Evolutionary conservation across 2,888 invertebrate genomes (phyloP).

Genomic region (Drosophila eohydei): DNA sequence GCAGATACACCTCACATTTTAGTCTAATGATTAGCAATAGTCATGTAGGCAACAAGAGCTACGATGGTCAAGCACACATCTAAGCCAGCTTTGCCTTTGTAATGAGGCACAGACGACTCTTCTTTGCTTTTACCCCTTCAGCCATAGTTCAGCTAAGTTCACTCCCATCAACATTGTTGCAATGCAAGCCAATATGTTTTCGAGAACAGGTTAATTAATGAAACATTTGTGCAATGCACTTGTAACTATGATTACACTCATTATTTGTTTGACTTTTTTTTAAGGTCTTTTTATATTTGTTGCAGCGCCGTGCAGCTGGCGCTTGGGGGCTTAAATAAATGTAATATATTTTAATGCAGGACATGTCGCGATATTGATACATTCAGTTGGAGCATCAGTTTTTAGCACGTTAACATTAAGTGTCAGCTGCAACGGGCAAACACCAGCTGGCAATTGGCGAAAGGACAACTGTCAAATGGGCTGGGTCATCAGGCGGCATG

Average conservation of each 20-base stretch:
- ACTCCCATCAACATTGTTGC: background rate
- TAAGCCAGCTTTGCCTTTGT: no score
- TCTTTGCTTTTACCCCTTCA: no score
- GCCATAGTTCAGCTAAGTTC: no score
- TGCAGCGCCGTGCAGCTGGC: constrained; percentile 44
- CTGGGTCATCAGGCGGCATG: constrained; percentile 19
- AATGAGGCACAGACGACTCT: no score
- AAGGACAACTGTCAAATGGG: background rate
- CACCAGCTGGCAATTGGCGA: constrained; percentile 23
- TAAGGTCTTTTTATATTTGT: background rate
- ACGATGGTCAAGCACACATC: no score
- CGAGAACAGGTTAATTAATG: constrained; percentile 36
- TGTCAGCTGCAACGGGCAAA: constrained; percentile 59
- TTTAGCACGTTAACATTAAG: constrained; percentile 45
- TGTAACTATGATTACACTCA: constrained; percentile 41
- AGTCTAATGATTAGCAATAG: no score
- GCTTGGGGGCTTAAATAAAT: constrained; percentile 50
- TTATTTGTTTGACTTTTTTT: constrained; percentile 43
- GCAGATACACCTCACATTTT: no score
- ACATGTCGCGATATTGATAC: constrained; percentile 72
- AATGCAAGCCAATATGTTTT: background rate
- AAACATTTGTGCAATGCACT: constrained; percentile 24
- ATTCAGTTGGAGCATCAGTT: constrained; percentile 65
- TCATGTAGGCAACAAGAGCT: no score
- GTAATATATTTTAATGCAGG: constrained; percentile 66